These are phyloP conservation scores for Eubucco bourcierii DNA, from an alignment of 2,113 vertebrate species.

Conservation along the genomic window DNA sequence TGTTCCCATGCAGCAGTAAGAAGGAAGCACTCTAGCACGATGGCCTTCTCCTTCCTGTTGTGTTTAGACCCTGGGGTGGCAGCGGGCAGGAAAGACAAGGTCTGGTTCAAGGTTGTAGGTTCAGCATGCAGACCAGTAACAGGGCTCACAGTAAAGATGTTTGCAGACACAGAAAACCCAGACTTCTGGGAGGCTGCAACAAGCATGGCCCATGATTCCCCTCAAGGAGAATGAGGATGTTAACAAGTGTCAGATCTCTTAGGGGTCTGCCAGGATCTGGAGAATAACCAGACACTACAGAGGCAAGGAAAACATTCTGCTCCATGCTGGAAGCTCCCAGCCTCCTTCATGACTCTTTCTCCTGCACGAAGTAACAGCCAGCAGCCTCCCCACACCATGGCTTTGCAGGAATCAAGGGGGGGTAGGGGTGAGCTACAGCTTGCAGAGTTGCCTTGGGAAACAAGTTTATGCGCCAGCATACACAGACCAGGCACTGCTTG, in stretches of 20 bases:
- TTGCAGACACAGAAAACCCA: neutral
- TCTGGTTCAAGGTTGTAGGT: neutral
- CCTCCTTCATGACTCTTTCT: neutral
- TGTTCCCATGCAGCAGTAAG: neutral
- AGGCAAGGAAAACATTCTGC: neutral
- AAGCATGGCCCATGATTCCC: fast-evolving
- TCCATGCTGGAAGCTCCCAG: neutral
- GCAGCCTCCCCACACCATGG: neutral
- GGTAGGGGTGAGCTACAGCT: neutral
- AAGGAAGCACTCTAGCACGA: neutral
- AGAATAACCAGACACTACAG: neutral
- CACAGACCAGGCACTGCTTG: neutral
- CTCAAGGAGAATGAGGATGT: fast-evolving
- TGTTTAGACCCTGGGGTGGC: neutral
- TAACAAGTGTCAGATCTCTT: neutral
- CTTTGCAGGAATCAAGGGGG: neutral
- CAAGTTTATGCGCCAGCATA: fast-evolving
- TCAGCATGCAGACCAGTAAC: neutral
- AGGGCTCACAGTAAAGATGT: neutral
- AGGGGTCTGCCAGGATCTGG: neutral
- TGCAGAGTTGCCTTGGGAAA: fast-evolving
- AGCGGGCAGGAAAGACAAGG: neutral
- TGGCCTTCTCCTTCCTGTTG: neutral
- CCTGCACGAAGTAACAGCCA: neutral
- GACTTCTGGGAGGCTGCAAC: neutral